phyloP scores from a whole-genome alignment of 2,888 invertebrate species.

The Machimus rusticus region DNA sequence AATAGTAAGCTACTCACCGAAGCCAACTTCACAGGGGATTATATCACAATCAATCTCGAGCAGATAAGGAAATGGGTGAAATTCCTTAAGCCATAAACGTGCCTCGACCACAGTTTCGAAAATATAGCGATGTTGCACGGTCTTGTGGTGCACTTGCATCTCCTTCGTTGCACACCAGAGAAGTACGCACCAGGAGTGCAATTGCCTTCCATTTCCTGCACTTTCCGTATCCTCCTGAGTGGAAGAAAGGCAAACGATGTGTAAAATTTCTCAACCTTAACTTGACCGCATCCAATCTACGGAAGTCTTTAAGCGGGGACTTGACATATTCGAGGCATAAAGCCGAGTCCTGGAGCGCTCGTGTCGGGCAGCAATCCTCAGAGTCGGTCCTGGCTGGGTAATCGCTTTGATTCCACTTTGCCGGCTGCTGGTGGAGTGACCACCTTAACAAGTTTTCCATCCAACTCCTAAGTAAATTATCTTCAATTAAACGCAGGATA shows the following conservation, averaged over 20 bases:
- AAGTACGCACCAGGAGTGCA: background rate
- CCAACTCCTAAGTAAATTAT: conserved; percentile 30
- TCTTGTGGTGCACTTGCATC: background rate
- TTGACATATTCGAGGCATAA: background rate
- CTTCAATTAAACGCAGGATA: conserved; percentile 12
- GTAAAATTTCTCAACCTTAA: conserved; percentile 2
- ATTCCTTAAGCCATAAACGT: background rate
- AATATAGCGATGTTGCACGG: background rate
- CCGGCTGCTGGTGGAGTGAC: background rate
- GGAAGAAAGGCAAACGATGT: conserved; percentile 1
- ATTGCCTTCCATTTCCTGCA: background rate
- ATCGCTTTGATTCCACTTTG: conserved; percentile 20
- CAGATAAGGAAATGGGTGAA: background rate
- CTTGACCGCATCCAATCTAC: conserved; percentile 4
- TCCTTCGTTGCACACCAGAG: background rate
- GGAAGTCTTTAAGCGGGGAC: background rate
- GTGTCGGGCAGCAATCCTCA: background rate
- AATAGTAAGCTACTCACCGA: background rate
- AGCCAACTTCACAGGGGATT: background rate
- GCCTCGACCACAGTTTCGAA: background rate
- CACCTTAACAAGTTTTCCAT: conserved; percentile 11
- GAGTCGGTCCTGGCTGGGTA: background rate
- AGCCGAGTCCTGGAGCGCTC: background rate
- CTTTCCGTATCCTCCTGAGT: background rate
- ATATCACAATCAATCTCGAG: background rate